These are phyloP conservation scores for Calyptomena viridis DNA, from an alignment of 2,113 vertebrate genomes.

Conservation along the genomic window DNA sequence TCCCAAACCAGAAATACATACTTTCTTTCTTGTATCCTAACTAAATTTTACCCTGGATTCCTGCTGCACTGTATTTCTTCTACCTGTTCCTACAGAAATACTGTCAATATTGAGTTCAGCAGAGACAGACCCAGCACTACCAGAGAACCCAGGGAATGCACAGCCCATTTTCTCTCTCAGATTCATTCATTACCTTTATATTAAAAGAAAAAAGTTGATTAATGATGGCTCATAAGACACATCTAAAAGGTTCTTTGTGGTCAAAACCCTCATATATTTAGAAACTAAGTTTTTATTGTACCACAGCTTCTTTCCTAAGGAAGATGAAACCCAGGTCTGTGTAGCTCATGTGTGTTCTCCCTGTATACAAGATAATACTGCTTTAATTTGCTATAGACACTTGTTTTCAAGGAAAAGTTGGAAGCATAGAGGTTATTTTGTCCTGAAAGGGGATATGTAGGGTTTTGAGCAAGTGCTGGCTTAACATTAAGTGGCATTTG, in stretches of 20 bases:
- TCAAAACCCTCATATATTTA: neutral
- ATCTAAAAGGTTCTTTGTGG: neutral
- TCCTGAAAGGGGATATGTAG: neutral
- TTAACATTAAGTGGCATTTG: neutral
- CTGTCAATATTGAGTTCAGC: neutral
- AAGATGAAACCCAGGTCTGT: neutral
- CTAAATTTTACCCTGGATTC: neutral
- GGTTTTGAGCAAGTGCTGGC: neutral
- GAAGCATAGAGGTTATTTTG: neutral
- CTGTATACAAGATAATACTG: neutral
- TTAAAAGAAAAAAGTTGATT: neutral
- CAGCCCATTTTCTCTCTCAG: neutral
- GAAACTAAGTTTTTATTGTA: neutral
- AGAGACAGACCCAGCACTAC: neutral
- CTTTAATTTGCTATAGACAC: neutral
- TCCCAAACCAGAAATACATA: neutral
- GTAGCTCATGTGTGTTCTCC: neutral
- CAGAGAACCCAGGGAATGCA: accelerated
- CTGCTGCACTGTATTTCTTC: neutral
- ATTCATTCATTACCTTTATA: neutral
- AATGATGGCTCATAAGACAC: neutral
- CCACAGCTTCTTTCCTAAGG: neutral
- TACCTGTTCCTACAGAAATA: neutral
- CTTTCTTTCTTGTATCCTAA: neutral
- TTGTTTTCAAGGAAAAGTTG: neutral